Percentiles rank a stretch among this genome's conserved stretches.
Conservation (phyloP, 2,888 invertebrate species). For the Chaetogeoica ovagalla region DNA sequence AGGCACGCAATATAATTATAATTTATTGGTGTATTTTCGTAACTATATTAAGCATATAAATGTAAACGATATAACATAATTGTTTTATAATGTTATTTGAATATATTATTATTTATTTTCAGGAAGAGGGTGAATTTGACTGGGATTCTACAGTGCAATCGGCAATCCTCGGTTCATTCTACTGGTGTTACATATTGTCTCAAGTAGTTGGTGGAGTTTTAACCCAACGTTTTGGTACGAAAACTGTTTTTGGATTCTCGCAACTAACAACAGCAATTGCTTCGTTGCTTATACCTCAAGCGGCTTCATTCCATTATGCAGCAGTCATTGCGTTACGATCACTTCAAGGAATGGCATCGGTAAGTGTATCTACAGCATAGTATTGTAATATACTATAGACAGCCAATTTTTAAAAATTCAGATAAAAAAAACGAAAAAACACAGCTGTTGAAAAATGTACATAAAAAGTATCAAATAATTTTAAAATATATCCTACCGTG, state of each 20-base stretch:
- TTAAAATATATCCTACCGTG: too few species aligned
- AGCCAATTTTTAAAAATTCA: too few species aligned
- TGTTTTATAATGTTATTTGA: background rate
- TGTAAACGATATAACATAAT: too few species aligned
- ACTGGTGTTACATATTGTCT: conserved; percentile 74
- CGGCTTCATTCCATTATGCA: conserved; percentile 67
- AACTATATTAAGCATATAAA: too few species aligned
- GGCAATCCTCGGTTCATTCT: conserved; percentile 70
- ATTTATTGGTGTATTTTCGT: too few species aligned
- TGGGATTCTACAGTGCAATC: conserved; percentile 71
- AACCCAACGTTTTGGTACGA: conserved; percentile 72
- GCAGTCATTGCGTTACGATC: conserved; percentile 68
- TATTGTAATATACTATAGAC: too few species aligned
- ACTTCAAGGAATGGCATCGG: conserved; percentile 72
- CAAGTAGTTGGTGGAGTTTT: conserved; percentile 72
- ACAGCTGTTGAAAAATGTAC: too few species aligned
- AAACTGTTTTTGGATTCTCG: conserved; percentile 71
- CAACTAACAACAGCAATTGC: conserved; percentile 71
- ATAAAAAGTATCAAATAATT: too few species aligned
- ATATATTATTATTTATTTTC: conserved; percentile 53
- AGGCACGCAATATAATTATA: too few species aligned
- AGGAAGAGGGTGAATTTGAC: conserved; percentile 66
- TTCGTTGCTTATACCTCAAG: conserved; percentile 69
- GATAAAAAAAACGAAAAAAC: too few species aligned
- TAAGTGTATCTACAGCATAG: conserved; percentile 59